Evolutionary conservation across 2,113 vertebrate species (phyloP), one percentile per base, ranked within the genome.

Genomic region (Heliornis fulica): DNA sequence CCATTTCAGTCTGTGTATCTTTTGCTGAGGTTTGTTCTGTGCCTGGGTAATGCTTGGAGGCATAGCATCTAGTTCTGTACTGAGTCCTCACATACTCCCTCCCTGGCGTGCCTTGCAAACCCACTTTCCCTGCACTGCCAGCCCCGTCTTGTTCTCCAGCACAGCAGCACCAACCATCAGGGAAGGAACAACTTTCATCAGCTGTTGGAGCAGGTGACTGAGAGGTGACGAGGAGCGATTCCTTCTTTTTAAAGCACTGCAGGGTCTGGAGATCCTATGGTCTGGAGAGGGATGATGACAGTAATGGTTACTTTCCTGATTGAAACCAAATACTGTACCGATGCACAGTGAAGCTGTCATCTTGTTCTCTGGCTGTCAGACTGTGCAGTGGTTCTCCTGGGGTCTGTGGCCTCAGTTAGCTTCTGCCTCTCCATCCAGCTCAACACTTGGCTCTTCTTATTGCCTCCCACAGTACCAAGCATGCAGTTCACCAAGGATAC

Each of bases 401-500:
- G 19, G 8, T 26, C n/a, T n/a, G n/a, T n/a, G 43, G 85, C 57
- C 69, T 70, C 3, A 0, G 3, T 31, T 13, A 51, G 43, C 66
- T 51, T 31, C 23, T 18, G 11, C 57, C 40, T 77, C 45, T 83
- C 45, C 54, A 46, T 9, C 54, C 22, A 69, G 20, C 54, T 75
- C 50, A 41, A 0, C 3, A 0, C 34, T 20, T 50, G 50, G 19
- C 76, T 43, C 22, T 28, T 16, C 45, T 26, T 68, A 2, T 95
- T 56, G 25, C 56, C 69, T 40, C 43, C 63, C 59, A 31, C 97
- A 99, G 99, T 99, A 81, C 99, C 99, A 84, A 99, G 98, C 98
- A 99, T 99, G 99, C 99, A 99, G 98, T 99, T 99, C 94, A 98
- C 98, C 94, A 99, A 98, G 97, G 98, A 96, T 17, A 53, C 95